Evolutionary conservation across 2,113 vertebrate genomes (phyloP), one percentile per base, ranked within the genome.

Genomic region (Podarcis muralis): DNA sequence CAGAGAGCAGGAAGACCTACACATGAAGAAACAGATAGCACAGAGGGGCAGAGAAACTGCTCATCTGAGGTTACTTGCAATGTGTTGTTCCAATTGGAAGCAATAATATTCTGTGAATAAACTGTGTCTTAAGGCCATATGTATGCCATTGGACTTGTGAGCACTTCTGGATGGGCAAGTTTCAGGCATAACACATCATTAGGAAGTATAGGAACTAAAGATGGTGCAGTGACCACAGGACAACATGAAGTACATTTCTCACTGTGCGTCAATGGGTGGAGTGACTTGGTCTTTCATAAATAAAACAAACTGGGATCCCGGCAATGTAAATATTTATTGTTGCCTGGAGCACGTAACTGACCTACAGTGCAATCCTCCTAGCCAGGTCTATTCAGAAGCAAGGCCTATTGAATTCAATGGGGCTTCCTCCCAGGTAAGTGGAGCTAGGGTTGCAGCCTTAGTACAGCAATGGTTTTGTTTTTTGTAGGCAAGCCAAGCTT

Each of bases 401-500:
- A 62, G 59, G 15, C 59, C 59, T 62, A 62, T 62, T 62, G 15
- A 62, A 20, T 62, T 62, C 59, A 62, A 20, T 62, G 59, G 59
- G 59, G 59, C 59, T 62, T 62, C 13, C 59, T 62, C 18, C 18
- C 59, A 62, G 59, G 59, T 20, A 62, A 20, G 59, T 62, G 59
- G 18, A 18, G 59, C 18, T 62, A 16, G 59, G 59, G 18, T 62
- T 62, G 59, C 59, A 62, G 59, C 59, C 59, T 62, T 62, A 62
- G 18, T 20, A 1, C 18, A 62, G 16, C 48, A 53, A 53, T 53
- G 35, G 4, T 37, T 43, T 66, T 48, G 15, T 11, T 1, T 5
- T 53, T 59, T 20, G 0, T 37, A 89, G 74, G 80, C 90, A 93
- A 92, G 86, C 79, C 85, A 77, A 27, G 85, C 90, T 6, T 25